Conservation (phyloP, 1,140 invertebrate genomes). For the Dryas iulia region DNA sequence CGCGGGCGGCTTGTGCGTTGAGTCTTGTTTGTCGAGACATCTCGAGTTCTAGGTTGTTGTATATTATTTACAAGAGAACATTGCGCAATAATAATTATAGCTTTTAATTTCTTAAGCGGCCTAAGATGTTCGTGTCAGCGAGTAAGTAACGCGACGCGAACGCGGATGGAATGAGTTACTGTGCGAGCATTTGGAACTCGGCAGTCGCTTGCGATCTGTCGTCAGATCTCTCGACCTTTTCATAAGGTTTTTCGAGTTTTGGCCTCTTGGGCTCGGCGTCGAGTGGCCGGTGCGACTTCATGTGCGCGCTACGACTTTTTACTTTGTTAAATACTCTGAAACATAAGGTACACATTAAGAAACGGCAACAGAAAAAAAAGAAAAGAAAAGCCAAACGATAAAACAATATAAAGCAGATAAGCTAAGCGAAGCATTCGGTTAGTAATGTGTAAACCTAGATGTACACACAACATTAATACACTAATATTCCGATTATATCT, state of each 20-base stretch:
- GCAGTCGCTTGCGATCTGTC: constrained; percentile 68
- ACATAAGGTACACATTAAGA: constrained; percentile 79
- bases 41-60: not conserved
- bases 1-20: constrained; percentile 8
- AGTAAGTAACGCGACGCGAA: constrained; percentile 16
- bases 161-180: constrained; percentile 54
- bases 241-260: constrained; percentile 80
- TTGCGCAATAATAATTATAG: not conserved
- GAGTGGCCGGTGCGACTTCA: constrained; percentile 96
- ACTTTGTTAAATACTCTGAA: constrained; percentile 97
- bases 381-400: constrained; percentile 51
- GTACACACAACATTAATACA: constrained; percentile 57
- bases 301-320: constrained; percentile 98
- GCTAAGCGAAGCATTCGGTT: constrained; percentile 59
- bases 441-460: constrained; percentile 47
- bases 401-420: constrained; percentile 21
- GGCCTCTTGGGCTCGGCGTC: constrained; percentile 83
- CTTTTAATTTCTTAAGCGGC: not conserved
- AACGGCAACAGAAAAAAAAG: constrained; percentile 61
- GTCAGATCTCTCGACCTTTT: constrained; percentile 77
- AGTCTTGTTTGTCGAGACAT: not conserved
- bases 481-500: constrained; percentile 48
- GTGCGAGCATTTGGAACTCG: constrained; percentile 64
- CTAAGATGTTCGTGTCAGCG: not conserved
- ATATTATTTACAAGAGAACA: not conserved